These are phyloP conservation scores for Tetrapedia diversipes DNA, from an alignment of 2,888 invertebrate genomes.

Conservation along the genomic window DNA sequence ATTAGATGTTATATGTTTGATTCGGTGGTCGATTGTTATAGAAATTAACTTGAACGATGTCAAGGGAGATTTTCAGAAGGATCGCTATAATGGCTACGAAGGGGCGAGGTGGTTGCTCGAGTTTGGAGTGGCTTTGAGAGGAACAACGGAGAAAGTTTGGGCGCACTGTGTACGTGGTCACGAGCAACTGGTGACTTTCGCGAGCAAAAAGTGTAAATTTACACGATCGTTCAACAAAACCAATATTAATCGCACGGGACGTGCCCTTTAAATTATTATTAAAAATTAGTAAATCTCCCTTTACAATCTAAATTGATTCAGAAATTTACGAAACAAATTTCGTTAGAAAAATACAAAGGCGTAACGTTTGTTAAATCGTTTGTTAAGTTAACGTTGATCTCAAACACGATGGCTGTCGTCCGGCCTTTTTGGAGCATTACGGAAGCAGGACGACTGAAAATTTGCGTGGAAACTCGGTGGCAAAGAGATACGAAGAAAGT, in stretches of 20 bases:
- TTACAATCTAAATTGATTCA: no score
- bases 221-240: no score
- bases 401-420: slow-evolving; percentile 9
- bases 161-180: slow-evolving; percentile 27
- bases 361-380: not conserved
- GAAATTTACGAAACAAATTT: no score
- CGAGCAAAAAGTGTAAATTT: not conserved
- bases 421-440: not conserved
- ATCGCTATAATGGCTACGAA: not conserved
- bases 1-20: not conserved
- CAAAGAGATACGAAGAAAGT: slow-evolving; percentile 42
- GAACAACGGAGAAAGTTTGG: slow-evolving; percentile 26
- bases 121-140: slow-evolving; percentile 28
- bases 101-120: slow-evolving; percentile 26
- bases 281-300: no score
- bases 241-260: no score
- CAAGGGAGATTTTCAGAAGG: slow-evolving; percentile 8
- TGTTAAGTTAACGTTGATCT: slow-evolving; percentile 15
- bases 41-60: not conserved
- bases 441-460: slow-evolving; percentile 10
- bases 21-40: not conserved
- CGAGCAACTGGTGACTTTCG: slow-evolving; percentile 33
- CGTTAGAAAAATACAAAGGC: not conserved
- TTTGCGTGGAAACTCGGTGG: slow-evolving; percentile 37
- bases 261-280: no score